These are phyloP conservation scores for Amblyopsis rosae DNA, from an alignment of 2,113 vertebrate species.

Conservation along the genomic window DNA sequence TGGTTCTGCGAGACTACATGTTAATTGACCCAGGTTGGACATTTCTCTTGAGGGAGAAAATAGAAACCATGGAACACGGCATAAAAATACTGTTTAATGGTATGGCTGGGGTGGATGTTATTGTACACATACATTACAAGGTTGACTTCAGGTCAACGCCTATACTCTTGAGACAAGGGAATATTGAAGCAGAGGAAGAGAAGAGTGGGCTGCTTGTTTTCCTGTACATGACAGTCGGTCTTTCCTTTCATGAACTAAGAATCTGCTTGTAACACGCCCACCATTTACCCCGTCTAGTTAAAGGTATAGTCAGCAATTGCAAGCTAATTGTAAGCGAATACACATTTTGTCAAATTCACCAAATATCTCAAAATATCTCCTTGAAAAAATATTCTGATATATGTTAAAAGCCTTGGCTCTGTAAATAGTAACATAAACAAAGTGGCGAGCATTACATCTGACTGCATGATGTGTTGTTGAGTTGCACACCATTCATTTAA, in stretches of 20 bases:
- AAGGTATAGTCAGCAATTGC: too few species aligned
- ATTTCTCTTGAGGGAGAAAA: conserved; percentile 54
- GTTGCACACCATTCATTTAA: too few species aligned
- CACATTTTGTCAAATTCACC: too few species aligned
- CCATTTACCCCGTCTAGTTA: too few species aligned
- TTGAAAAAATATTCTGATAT: too few species aligned
- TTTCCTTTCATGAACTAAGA: conserved; percentile 10
- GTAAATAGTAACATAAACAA: too few species aligned
- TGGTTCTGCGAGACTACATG: not conserved
- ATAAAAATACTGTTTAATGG: conserved; percentile 60
- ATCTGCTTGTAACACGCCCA: too few species aligned
- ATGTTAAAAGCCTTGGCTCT: too few species aligned
- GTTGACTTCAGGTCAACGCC: conserved; percentile 60
- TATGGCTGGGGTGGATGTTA: conserved; percentile 67
- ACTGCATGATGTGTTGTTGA: too few species aligned
- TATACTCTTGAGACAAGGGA: conserved; percentile 43
- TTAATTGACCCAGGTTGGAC: conserved; percentile 28
- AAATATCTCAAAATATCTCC: too few species aligned
- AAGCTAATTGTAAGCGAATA: too few species aligned
- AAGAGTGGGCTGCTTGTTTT: conserved; percentile 31
- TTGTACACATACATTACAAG: conserved; percentile 69
- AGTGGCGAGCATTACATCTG: too few species aligned
- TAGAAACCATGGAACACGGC: conserved; percentile 57
- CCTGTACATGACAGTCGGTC: not conserved
- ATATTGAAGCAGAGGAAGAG: conserved; percentile 36